Evolutionary conservation across 2,797 vertebrate species (phyloP).

Genomic region (Micrastur ruficollis): DNA sequence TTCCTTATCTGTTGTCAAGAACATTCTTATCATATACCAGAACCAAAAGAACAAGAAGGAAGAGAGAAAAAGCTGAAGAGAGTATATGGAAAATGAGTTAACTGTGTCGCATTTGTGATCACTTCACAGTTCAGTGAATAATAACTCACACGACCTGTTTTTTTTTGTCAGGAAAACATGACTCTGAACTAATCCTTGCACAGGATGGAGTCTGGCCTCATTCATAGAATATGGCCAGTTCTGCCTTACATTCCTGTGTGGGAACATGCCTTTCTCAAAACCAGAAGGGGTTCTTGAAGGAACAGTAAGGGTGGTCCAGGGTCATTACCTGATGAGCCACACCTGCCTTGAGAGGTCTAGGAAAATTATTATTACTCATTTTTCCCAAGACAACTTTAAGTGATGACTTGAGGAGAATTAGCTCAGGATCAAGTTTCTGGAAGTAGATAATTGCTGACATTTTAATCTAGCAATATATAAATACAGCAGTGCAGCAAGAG

Average conservation of each 20-base stretch:
- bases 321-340: background rate
- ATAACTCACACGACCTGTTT: background rate
- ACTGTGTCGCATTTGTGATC: background rate
- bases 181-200: background rate
- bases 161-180: background rate
- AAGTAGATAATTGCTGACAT: background rate
- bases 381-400: background rate
- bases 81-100: background rate
- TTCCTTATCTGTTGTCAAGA: background rate
- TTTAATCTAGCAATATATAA: background rate
- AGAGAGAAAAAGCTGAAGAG: background rate
- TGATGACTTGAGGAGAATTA: background rate
- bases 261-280: background rate
- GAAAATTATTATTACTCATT: background rate
- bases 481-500: background rate
- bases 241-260: background rate
- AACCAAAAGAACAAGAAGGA: background rate
- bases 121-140: background rate
- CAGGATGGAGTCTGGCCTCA: background rate
- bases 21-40: background rate
- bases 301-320: background rate
- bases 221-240: background rate
- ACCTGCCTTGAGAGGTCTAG: background rate
- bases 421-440: background rate
- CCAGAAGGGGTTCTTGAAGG: background rate